phyloP scores from a whole-genome alignment of 2,113 vertebrate genomes.

The Ursus arctos region DNA sequence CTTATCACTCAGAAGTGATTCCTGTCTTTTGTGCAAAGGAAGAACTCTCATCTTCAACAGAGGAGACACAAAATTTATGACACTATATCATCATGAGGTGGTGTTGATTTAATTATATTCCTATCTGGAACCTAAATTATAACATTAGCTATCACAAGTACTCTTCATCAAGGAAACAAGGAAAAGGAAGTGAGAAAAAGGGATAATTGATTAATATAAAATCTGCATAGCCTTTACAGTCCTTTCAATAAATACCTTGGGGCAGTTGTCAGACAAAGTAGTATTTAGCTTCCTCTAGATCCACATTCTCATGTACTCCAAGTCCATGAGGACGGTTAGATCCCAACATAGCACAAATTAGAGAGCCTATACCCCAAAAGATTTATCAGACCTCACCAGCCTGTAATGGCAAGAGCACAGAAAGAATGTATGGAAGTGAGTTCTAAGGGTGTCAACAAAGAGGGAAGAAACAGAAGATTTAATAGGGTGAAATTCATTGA shows the following conservation, averaged over 20 bases:
- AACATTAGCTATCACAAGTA: neutral
- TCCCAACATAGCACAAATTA: neutral
- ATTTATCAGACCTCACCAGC: neutral
- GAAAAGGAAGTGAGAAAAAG: neutral
- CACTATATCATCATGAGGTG: neutral
- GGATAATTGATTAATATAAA: conserved; percentile 28
- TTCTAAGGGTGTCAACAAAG: neutral
- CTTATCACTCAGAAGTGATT: conserved; percentile 18
- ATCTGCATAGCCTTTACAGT: neutral
- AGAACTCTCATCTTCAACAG: neutral
- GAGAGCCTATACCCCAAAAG: neutral
- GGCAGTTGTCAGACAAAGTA: neutral
- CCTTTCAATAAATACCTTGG: neutral
- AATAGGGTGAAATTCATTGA: neutral
- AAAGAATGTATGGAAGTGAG: neutral
- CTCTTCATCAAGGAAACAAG: conserved; percentile 46
- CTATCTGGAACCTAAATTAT: neutral
- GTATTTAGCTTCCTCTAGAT: neutral
- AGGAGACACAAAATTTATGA: conserved; percentile 33
- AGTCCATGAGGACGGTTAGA: neutral
- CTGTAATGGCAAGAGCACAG: neutral
- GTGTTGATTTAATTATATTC: conserved; percentile 25
- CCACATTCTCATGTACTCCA: neutral
- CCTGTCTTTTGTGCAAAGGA: neutral
- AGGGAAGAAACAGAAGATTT: neutral